Base-by-base conservation (phyloP, 1,140 invertebrate species). In the Drosophila lacertosa region DNA sequence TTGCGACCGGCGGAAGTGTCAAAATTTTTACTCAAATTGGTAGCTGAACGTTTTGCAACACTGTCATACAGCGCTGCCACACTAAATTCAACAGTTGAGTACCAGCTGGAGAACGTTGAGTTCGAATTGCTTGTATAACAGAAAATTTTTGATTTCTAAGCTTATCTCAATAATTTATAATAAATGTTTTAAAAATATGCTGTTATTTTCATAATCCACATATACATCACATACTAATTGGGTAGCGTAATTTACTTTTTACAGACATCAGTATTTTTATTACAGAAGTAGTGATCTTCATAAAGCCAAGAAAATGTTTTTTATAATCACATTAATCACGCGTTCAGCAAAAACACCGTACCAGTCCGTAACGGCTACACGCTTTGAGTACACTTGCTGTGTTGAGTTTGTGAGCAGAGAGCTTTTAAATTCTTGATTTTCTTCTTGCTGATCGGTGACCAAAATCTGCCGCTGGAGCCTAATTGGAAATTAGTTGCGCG, bases 391-490 rank as follows among this genome's bases (percentile, higher is more conserved):
- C 48, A 48, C 24, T 53, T 47, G 9, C 42, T 55, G 33, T 69
- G 66, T 64, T 64, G 59, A 72, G 44, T 50, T 66, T 64, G 9
- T 40, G 3, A 9, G 7, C 3, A 9, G 24, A 78, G 66, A 83
- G 79, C 79, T 77, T 59, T 77, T 66, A 26, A 82, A 82, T 70
- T 82, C 77, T 74, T 68, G 65, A 63, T 58, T 51, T 68, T 57
- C 42, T 58, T 47, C 53, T 63, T 67, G 26, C 37, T 64, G 55
- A 62, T 63, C 70, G 35, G 16, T 39, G 7, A 68, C 48, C 35
- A 35, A 62, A 62, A 71, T 74, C 73, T 58, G 59, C 39, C 16
- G 22, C 81, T 81, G 77, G 65, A 88, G 69, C 55, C 70, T 51
- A 88, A 67, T 82, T 64, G 65, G 37, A 67, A 81, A 59, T 82